Percentiles rank a stretch among this genome's conserved stretches.
Conservation (phyloP, 2,888 invertebrate genomes). For the Eutolmus rufibarbis region DNA sequence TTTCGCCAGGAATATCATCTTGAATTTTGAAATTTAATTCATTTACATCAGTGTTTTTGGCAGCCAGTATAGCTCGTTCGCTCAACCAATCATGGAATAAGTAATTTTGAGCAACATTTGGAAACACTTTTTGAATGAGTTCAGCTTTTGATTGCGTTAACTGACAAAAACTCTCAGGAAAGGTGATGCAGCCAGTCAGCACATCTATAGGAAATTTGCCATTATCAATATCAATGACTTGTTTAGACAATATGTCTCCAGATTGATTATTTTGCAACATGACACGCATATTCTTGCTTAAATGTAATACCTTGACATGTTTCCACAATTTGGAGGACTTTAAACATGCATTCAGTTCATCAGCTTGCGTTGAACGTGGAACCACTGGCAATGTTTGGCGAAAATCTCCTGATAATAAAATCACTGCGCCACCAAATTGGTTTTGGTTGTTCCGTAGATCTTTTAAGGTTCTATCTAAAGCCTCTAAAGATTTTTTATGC, state of each 20-base stretch:
- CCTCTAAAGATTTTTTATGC: slow-evolving; percentile 40
- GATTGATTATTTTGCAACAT: slow-evolving; percentile 46
- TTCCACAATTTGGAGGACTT: slow-evolving; percentile 45
- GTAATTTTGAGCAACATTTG: too few species aligned
- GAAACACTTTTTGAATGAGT: slow-evolving; percentile 52
- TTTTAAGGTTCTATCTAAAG: slow-evolving; percentile 46
- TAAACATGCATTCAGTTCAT: slow-evolving; percentile 50
- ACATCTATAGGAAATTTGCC: slow-evolving; percentile 47
- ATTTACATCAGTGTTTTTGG: slow-evolving; percentile 46
- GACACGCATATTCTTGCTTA: slow-evolving; percentile 44
- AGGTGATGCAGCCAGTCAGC: slow-evolving; percentile 41
- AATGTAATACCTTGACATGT: slow-evolving; percentile 39
- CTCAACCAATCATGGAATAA: slow-evolving; percentile 47
- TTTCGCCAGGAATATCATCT: slow-evolving; percentile 37
- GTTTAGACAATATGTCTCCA: slow-evolving; percentile 18
- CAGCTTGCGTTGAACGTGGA: slow-evolving; percentile 49
- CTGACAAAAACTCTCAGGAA: slow-evolving; percentile 46
- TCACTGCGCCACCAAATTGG: slow-evolving; percentile 43
- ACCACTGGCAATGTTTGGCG: slow-evolving; percentile 45
- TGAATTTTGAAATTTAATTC: slow-evolving; percentile 43
- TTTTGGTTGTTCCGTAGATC: slow-evolving; percentile 44
- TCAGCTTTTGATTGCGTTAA: slow-evolving; percentile 48
- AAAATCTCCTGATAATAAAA: slow-evolving; percentile 44
- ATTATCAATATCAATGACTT: slow-evolving; percentile 18
- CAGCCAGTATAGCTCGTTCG: slow-evolving; percentile 48